Base-by-base conservation (phyloP, 2,888 invertebrate species). In the Tachina fera region DNA sequence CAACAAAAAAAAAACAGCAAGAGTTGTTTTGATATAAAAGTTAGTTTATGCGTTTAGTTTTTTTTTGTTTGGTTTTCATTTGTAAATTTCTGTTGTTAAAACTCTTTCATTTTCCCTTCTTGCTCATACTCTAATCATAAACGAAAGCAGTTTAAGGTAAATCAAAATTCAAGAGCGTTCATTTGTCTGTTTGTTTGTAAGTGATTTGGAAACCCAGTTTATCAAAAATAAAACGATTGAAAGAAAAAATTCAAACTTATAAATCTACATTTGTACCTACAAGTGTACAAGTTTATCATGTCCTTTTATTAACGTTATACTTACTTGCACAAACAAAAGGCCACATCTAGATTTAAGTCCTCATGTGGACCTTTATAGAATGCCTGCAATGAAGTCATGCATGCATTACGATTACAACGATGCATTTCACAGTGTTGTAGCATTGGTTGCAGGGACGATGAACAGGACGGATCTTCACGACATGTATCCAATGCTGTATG, bases 241-340 rank as follows among this genome's bases (percentile, higher is more conserved):
- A 31, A 31, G 4, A 47, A 51, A 51, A 60, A 39, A 1, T 70
- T 56, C 13, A 60, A 49, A 70, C 22, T 51, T 47, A 16, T 58
- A 47, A 22, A 39, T 53, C 1, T 51, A 41, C 10, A 13, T 58
- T n/a, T 58, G 71, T 31, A 1, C 9, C 9, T n/a, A 51, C 51
- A 14, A 8, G 14, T 51, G 9, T 9, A 45, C 3, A 41, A 51
- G 5, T n/a, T 58, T 43, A 9, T n/a, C 31, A 45, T 79, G 39
- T 39, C 11, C 67, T 8, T 80, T 58, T 31, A 19, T 63, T 14
- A 39, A 47, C 16, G n/a, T 51, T 47, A 13, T 68, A 95, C 96
- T 95, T 93, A 97, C 97, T 96, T 97, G 97, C 98, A 98, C 85
- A 97, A 94, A 92, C 98, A 98, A 93, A 97, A 97, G 88, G 97